Percentiles rank a stretch among this genome's conserved stretches.
phyloP scores from a whole-genome alignment of 1,140 invertebrate species.

The Popillia japonica region DNA sequence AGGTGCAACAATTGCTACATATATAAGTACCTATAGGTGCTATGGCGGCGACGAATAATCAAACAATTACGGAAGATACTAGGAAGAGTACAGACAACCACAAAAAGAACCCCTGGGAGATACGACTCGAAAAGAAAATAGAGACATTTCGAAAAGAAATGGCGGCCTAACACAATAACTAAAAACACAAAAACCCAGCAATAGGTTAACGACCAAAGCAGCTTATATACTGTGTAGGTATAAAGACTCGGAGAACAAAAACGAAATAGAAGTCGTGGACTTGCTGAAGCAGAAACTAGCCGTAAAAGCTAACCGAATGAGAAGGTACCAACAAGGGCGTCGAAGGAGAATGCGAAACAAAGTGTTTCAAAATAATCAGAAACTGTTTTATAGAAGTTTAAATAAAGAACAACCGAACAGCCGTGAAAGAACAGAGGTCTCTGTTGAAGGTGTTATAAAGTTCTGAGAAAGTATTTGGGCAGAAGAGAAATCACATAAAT shows the following conservation, averaged over 20 bases:
- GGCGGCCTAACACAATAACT: not conserved
- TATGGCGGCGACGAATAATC: not conserved
- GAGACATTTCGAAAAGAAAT: conserved; percentile 17
- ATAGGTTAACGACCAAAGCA: not conserved
- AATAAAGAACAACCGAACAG: conserved; percentile 4
- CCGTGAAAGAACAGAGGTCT: not conserved
- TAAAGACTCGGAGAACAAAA: not conserved
- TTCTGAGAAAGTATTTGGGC: not conserved
- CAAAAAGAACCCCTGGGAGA: conserved; percentile 3
- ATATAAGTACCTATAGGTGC: no score
- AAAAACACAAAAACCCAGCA: not conserved
- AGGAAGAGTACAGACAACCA: not conserved
- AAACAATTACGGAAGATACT: not conserved
- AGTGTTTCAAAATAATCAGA: not conserved
- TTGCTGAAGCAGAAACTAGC: conserved; percentile 11
- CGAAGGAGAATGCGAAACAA: conserved; percentile 7
- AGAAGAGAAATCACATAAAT: not conserved
- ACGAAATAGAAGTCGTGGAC: not conserved
- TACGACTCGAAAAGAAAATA: not conserved
- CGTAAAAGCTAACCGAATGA: not conserved
- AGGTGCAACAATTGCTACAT: not conserved
- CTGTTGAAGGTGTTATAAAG: not conserved
- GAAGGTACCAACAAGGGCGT: not conserved
- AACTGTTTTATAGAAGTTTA: conserved; percentile 5
- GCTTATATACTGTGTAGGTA: not conserved